Evolutionary conservation across 2,797 vertebrate genomes (phyloP), one percentile per base, ranked within the genome.

Genomic region (Pithecia hirsuta): DNA sequence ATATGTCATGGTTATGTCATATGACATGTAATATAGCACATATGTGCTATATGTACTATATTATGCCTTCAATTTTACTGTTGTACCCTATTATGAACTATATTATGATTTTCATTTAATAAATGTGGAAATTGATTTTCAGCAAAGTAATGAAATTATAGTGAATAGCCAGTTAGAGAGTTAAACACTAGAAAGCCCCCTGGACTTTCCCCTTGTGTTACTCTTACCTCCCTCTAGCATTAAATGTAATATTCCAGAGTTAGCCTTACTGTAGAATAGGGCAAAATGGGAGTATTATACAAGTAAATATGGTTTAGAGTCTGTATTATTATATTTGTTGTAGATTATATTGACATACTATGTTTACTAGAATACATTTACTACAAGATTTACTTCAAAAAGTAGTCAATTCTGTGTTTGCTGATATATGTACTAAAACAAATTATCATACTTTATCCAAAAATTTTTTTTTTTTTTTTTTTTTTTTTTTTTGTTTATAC

Each of bases 331-430:
- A 95, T 61, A 48, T 92, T 87, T 57, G 11, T 55, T 72, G 28
- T 87, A 79, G 94, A 75, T 90, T 79, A 79, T 91, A 82, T 89
- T 80, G 78, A 80, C 78, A 79, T 59, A 70, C 26, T 59, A 39
- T 14, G 57, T 89, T 86, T 95, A 70, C n/a, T 59, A 79, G 44
- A 86, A 52, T 64, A 24, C 33, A 52, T 83, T 75, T 59, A 95
- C 30, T 89, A 41, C 15, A 83, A 12, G 59, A 17, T 95, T 90
- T 95, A 67, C 30, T 67, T 91, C 9, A 67, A 0, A 39, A 4
- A 91, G 59, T 94, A 82, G 41, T 74, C 74, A 91, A 4, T 84
- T 88, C n/a, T 72, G 19, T 88, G 88, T 88, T 95, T 93, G 76
- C 55, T 95, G 94, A 85, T 91, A 26, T 1, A 20, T 64, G 17